phyloP scores from a whole-genome alignment of 2,797 vertebrate genomes.

The Tapirus indicus region DNA sequence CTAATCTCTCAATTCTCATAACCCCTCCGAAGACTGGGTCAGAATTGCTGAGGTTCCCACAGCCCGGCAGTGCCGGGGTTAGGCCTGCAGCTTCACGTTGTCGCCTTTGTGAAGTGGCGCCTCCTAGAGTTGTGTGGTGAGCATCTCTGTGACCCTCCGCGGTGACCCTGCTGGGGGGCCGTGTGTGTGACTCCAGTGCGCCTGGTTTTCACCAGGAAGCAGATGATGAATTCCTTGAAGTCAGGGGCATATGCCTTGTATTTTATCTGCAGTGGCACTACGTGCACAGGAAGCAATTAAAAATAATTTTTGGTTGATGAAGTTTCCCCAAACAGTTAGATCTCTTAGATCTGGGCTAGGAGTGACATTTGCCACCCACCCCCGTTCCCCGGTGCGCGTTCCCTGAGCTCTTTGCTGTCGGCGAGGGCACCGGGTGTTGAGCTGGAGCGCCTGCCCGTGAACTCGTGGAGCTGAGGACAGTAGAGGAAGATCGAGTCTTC shows the following conservation, averaged over 20 bases:
- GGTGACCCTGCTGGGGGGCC: background rate
- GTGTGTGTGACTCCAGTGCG: fast-evolving
- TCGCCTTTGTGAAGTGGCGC: fast-evolving
- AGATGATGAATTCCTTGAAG: background rate
- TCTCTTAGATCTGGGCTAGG: background rate
- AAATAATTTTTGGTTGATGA: background rate
- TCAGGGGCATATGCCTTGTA: background rate
- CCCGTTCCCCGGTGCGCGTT: fast-evolving
- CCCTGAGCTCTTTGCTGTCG: background rate
- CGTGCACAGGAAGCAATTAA: constrained; percentile 7
- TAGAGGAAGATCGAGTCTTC: background rate
- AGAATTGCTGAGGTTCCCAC: background rate
- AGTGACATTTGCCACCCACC: background rate
- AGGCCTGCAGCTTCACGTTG: fast-evolving
- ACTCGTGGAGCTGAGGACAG: background rate
- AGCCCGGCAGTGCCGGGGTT: background rate
- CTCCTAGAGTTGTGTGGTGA: too few species aligned
- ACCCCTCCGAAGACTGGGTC: background rate
- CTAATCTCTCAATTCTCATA: background rate
- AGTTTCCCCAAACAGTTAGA: background rate
- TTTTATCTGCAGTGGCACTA: background rate
- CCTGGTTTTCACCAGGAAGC: too few species aligned
- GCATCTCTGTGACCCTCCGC: fast-evolving
- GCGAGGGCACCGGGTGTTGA: fast-evolving
- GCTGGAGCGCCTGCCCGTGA: background rate